Evolutionary conservation across 2,113 vertebrate species (phyloP).

Genomic region (Microtus montanus): DNA sequence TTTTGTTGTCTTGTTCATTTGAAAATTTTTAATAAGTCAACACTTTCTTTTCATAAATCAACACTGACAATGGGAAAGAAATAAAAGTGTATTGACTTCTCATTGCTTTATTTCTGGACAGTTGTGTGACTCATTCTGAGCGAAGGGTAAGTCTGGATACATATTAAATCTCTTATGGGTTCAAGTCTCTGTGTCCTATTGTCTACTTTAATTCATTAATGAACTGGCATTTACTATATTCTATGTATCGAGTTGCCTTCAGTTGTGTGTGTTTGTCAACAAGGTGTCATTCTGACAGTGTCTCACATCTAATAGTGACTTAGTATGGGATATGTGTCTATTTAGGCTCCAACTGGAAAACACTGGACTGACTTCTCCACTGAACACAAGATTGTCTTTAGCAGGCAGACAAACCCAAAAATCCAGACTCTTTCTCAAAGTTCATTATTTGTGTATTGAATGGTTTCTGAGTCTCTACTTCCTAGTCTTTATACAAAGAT

Average conservation of each 20-base stretch:
- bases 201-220: not conserved
- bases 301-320: not conserved
- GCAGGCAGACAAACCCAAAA: not conserved
- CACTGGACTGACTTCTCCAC: not conserved
- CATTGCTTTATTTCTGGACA: not conserved
- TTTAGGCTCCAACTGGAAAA: not conserved
- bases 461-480: not conserved
- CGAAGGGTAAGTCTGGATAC: not conserved
- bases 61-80: not conserved
- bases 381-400: not conserved
- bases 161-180: not conserved
- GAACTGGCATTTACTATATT: not conserved
- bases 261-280: not conserved
- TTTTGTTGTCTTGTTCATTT: not conserved
- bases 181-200: not conserved
- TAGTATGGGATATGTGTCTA: not conserved
- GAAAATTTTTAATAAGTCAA: not conserved
- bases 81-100: not conserved
- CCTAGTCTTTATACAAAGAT: not conserved
- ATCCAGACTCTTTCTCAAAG: not conserved
- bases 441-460: not conserved
- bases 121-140: not conserved
- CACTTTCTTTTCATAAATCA: constrained; percentile 33
- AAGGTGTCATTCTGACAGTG: not conserved
- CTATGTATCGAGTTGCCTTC: not conserved